phyloP scores from a whole-genome alignment of 2,888 invertebrate species.

The Therioaphis trifolii region DNA sequence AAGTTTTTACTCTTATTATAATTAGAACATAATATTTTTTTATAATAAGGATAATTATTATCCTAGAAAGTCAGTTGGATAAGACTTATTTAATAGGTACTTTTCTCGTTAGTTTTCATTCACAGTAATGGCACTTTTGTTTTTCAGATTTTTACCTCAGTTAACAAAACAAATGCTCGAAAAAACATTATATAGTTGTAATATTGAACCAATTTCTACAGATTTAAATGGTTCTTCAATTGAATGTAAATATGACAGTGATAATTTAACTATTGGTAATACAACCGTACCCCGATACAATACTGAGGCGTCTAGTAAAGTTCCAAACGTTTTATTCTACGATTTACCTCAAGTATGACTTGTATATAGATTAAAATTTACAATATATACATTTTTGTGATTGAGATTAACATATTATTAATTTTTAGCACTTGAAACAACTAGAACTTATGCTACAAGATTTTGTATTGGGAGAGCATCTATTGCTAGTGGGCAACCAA shows the following conservation, averaged over 20 bases:
- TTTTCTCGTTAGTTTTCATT: too few species aligned
- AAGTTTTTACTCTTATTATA: conserved; percentile 60
- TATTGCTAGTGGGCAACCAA: conserved; percentile 96
- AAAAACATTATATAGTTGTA: conserved; percentile 74
- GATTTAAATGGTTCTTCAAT: conserved; percentile 67
- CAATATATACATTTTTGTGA: neutral
- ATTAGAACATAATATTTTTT: too few species aligned
- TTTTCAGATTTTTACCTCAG: conserved; percentile 85
- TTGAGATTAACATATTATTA: conserved; percentile 6
- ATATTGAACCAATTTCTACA: conserved; percentile 64
- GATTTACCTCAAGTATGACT: conserved; percentile 81
- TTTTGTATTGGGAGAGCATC: conserved; percentile 88
- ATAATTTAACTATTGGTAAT: conserved; percentile 77
- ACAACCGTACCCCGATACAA: conserved; percentile 78
- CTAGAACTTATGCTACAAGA: conserved; percentile 91
- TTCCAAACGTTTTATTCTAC: conserved; percentile 93
- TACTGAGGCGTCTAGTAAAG: conserved; percentile 83
- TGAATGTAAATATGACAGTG: conserved; percentile 72
- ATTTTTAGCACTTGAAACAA: conserved; percentile 79
- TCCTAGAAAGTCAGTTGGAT: too few species aligned
- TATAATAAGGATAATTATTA: too few species aligned
- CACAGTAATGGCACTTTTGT: too few species aligned
- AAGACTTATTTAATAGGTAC: too few species aligned
- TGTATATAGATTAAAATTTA: neutral
- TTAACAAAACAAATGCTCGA: conserved; percentile 86